Evolutionary conservation across 1,140 invertebrate genomes (phyloP), one percentile per base, ranked within the genome.

Genomic region (Conopomorpha cramerella): DNA sequence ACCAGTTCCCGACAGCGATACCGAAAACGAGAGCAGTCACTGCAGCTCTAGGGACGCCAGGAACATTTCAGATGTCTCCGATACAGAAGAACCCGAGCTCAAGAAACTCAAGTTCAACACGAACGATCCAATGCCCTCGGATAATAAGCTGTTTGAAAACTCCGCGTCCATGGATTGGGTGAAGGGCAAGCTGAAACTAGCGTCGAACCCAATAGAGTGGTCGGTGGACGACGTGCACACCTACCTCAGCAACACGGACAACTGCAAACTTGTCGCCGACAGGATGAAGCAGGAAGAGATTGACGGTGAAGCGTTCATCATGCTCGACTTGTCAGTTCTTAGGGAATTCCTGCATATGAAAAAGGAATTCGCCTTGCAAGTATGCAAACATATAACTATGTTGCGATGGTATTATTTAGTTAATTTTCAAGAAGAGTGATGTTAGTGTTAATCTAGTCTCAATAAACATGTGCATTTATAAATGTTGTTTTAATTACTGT

Each of bases 251-350:
- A 86, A 82, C 51, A 85, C 83, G 1, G 85, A 84, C 1, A 87
- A 89, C 36, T 90, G 86, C 55, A 85, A 85, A 56, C 81, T 86
- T 16, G 68, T 90, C 16, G 86, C 87, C 1, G 71, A 84, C 25
- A 67, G 82, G 18, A 79, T 89, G 39, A 85, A 81, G 42, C 83
- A 87, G 50, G 86, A 90, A 80, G 88, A 91, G 66, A 86, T 92
- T 27, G 89, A 92, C 51, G 89, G 90, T 1, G 81, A 87, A 51
- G 87, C 89, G 1, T 84, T 92, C 47, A 76, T 91, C 28, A 77
- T 91, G 55, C 62, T 91, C 25, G 88, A 86, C 49, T 58, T 90
- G 13, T 84, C 86, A 0, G 85, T 84, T 4, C 79, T 90, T 18
- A 83, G 83, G 34, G 82, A 90, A 42, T 84, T 88, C 43, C 77